Percentiles rank a stretch among this genome's conserved stretches.
phyloP scores from a whole-genome alignment of 2,113 vertebrate genomes.

The Chitala chitala region DNA sequence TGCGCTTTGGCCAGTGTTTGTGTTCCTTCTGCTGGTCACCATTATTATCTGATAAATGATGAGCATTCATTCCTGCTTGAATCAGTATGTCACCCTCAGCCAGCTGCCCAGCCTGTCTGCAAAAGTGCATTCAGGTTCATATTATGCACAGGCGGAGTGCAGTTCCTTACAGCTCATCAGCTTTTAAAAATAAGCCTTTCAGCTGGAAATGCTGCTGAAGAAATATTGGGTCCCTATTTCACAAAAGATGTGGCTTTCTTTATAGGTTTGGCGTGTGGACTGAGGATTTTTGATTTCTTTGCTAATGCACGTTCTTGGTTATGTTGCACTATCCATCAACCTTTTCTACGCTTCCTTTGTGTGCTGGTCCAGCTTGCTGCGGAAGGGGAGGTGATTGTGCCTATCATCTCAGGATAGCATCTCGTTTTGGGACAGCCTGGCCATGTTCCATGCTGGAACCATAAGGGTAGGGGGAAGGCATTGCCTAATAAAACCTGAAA shows the following conservation, averaged over 20 bases:
- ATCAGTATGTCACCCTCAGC: conserved; percentile 4
- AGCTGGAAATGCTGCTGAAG: neutral
- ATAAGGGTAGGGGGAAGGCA: conserved; percentile 22
- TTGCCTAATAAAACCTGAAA: conserved; percentile 29
- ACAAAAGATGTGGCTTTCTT: neutral
- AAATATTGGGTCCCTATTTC: neutral
- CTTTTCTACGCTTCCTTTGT: no score
- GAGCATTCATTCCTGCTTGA: neutral
- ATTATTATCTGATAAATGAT: neutral
- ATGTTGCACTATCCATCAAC: no score
- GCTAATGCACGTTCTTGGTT: no score
- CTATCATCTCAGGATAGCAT: conserved; percentile 14
- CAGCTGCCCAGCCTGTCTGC: neutral
- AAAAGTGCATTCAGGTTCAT: neutral
- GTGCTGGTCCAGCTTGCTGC: conserved; percentile 21
- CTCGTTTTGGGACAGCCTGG: conserved; percentile 15
- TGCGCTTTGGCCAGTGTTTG: neutral
- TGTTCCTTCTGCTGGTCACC: neutral
- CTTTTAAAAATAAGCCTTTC: conserved; percentile 15
- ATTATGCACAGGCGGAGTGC: neutral
- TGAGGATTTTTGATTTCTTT: neutral
- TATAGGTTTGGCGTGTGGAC: no score
- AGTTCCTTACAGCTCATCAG: neutral
- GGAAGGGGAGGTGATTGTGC: no score
- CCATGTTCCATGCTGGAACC: conserved; percentile 8